Conservation (phyloP, 2,888 invertebrate genomes). For the Dioctria rufipes region DNA sequence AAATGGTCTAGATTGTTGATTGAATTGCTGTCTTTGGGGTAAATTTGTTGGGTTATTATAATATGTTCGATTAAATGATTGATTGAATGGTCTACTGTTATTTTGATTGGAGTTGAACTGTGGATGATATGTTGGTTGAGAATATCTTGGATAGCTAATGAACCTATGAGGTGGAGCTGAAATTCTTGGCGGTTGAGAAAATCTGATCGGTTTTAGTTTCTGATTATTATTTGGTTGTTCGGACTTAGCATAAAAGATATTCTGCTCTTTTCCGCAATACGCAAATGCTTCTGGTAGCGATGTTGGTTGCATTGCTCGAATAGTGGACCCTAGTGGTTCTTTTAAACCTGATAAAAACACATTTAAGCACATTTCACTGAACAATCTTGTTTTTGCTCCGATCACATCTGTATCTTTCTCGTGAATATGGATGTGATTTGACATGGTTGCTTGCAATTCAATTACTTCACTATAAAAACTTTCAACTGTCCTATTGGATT, state of each 20-base stretch:
- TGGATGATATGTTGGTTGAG: background rate
- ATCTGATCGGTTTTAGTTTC: too few species aligned
- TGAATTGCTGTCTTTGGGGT: too few species aligned
- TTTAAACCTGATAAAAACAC: slow-evolving; percentile 31
- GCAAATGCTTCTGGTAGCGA: slow-evolving; percentile 21
- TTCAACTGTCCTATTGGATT: too few species aligned
- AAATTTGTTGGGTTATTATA: too few species aligned
- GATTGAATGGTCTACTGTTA: background rate
- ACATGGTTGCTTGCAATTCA: background rate
- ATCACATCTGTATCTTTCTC: slow-evolving; percentile 46
- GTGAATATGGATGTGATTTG: slow-evolving; percentile 32
- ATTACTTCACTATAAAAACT: background rate
- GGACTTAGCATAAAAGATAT: slow-evolving; percentile 32
- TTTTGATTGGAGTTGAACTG: background rate
- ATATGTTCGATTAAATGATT: too few species aligned
- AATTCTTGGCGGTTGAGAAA: too few species aligned
- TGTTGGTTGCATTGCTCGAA: slow-evolving; percentile 25
- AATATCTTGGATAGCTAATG: background rate
- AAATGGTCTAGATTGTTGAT: background rate
- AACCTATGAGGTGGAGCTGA: too few species aligned
- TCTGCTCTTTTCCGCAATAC: slow-evolving; percentile 48
- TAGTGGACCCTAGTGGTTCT: slow-evolving; percentile 7
- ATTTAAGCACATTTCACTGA: background rate
- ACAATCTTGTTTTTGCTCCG: slow-evolving; percentile 11
- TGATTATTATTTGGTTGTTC: background rate